These are phyloP conservation scores for Nesoenas mayeri DNA, from an alignment of 2,113 vertebrate genomes.

Conservation along the genomic window DNA sequence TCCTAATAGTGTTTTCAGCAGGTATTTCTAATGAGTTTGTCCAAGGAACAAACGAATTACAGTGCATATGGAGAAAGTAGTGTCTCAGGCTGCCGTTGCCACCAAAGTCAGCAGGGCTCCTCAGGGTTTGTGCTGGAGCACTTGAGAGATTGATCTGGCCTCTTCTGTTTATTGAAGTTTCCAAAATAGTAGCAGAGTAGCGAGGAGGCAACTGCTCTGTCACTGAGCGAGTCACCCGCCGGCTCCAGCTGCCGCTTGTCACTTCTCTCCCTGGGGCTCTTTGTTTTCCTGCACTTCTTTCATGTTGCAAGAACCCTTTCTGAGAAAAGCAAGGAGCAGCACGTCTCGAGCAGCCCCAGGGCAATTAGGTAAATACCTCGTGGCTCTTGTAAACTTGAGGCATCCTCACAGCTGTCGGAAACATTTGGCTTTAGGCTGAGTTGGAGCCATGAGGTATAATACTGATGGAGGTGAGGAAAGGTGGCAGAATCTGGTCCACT, in stretches of 20 bases:
- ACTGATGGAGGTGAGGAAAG: neutral
- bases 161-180: conserved; percentile 60
- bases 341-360: neutral
- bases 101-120: neutral
- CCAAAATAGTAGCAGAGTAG: conserved; percentile 56
- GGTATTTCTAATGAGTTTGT: neutral
- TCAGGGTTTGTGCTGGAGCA: neutral
- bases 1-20: neutral
- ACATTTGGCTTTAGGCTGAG: neutral
- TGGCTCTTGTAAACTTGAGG: neutral
- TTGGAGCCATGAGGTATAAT: neutral
- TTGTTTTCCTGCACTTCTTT: conserved; percentile 7
- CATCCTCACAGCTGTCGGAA: neutral
- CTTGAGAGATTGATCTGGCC: neutral
- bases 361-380: rapidly evolving
- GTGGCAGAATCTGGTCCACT: neutral
- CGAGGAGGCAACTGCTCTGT: conserved; percentile 8
- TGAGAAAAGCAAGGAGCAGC: conserved; percentile 27
- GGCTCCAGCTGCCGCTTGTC: conserved; percentile 52
- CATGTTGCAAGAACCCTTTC: conserved; percentile 36
- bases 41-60: neutral
- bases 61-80: neutral
- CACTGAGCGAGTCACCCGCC: neutral
- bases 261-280: conserved; percentile 19
- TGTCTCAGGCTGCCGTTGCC: neutral